Evolutionary conservation across 2,888 invertebrate species (phyloP), one percentile per base, ranked within the genome.

Genomic region (Strigamia transsilvanica): DNA sequence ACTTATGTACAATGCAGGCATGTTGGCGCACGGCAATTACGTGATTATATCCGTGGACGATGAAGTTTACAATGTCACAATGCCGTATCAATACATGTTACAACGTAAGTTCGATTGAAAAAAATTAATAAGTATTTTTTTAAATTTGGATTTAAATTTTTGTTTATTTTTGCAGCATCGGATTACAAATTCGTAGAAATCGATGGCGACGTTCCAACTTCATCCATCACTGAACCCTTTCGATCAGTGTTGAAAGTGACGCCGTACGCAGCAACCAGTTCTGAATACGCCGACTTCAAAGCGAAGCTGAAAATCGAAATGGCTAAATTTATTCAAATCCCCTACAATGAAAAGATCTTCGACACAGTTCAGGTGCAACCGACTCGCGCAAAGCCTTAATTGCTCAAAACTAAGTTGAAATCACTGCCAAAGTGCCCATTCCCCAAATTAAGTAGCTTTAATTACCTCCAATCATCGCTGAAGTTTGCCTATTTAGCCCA

Each of bases 1-100:
- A 46, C 93, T 94, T 27, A 96, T 99, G 95, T 94, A 97, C 87
- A 93, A 93, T 42, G 91, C 93, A 66, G 94, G 95, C 84, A 89
- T 98, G 83, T 94, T 98, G 87, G 93, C 94, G 82, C 93, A 94
- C 84, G 97, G 98, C 32, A 95, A 98, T 87, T 98, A 98, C 88
- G 94, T 97, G 91, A 94, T 99, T 83, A 96, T 99, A 87, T 95
- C 94, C 88, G 95, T 97, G 21, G 98, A 98, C 87, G 94, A 93
- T 92, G 93, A 94, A 91, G 93, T 94, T n/a, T 95, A 94, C 88
- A 73, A 66, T 27, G 21, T 77, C 27, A 56, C 46, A 15, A 51
- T 51, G 32, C n/a, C 21, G 7, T 61, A 42, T 2, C 82, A 83
- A 46, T 83, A 83, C 81, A 51, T 83, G 38, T 42, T 82, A 32